Conservation (phyloP, 2,797 vertebrate genomes). For the Argyrosomus regius region DNA sequence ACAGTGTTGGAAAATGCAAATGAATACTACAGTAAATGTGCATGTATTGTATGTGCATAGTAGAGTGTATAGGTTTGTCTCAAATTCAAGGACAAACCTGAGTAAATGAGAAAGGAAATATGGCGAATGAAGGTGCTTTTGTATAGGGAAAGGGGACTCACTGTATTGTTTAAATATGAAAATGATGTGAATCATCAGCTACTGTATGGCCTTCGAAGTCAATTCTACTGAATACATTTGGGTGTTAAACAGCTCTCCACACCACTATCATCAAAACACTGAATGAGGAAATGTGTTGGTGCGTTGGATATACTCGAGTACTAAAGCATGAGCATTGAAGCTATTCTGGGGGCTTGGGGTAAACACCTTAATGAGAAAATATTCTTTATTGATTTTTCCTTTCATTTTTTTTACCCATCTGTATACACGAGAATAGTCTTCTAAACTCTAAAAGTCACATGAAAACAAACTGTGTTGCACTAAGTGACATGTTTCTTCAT, state of each 20-base stretch:
- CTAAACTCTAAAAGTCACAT: no score
- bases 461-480: neutral
- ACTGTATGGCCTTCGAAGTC: neutral
- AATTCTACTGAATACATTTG: neutral
- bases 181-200: slow-evolving; percentile 3
- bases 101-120: neutral
- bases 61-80: neutral
- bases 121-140: neutral
- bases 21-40: neutral
- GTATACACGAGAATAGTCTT: neutral
- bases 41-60: neutral
- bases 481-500: neutral
- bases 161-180: slow-evolving; percentile 8
- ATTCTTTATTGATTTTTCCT: no score
- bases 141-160: neutral
- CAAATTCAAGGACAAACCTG: slow-evolving; percentile 15
- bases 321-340: neutral
- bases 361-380: neutral
- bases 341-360: neutral
- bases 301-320: neutral
- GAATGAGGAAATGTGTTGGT: neutral
- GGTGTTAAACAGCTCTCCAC: neutral
- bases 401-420: no score
- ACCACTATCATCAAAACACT: neutral
- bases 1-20: neutral